phyloP scores from a whole-genome alignment of 2,113 vertebrate species.

The Aspidoscelis tigris region DNA sequence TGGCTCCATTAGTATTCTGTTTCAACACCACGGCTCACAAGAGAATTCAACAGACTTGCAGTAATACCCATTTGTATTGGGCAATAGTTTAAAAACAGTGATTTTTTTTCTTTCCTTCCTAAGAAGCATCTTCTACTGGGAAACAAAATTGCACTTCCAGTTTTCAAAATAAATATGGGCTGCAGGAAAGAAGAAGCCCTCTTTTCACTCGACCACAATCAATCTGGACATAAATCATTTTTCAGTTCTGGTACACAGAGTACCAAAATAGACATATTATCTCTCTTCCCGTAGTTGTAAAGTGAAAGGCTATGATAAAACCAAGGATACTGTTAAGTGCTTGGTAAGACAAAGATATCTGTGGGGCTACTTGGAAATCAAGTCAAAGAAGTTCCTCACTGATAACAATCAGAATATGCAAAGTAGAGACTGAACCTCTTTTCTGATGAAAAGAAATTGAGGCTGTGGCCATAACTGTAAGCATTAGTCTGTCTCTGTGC shows the following conservation, averaged over 20 bases:
- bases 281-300: background rate
- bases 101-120: slow-evolving; percentile 22
- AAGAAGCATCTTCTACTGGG: slow-evolving; percentile 35
- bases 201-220: background rate
- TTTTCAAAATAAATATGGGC: slow-evolving; percentile 25
- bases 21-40: slow-evolving; percentile 17
- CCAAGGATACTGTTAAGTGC: too few species aligned
- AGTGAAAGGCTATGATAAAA: background rate
- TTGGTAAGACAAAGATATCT: background rate
- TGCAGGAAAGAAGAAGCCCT: background rate
- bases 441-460: too few species aligned
- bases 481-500: too few species aligned
- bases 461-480: too few species aligned
- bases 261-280: background rate
- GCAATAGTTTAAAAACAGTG: slow-evolving; percentile 39
- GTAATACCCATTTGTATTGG: slow-evolving; percentile 23
- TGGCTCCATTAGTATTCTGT: slow-evolving; percentile 27
- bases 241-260: background rate
- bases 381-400: background rate
- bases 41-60: slow-evolving; percentile 45
- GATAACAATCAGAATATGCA: background rate
- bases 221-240: slow-evolving; percentile 3
- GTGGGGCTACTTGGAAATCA: background rate
- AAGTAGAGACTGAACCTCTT: background rate
- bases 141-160: background rate